Base-by-base conservation (phyloP, 2,888 invertebrate species). In the Mythimna loreyi region DNA sequence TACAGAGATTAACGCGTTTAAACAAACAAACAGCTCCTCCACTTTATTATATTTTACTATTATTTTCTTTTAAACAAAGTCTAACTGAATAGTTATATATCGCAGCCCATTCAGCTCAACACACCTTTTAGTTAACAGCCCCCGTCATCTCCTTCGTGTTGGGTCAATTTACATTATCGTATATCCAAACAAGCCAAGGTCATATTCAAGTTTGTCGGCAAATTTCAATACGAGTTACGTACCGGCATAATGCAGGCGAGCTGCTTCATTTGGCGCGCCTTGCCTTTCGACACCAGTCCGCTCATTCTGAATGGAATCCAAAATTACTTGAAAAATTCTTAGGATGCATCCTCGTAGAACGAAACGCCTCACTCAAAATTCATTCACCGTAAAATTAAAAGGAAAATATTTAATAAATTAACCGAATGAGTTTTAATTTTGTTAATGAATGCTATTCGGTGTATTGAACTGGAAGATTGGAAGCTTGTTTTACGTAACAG, bases 241-340 rank as follows among this genome's bases (percentile, higher is more conserved):
- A 52, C 63, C 52, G 43, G 58, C 55, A 72, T 86, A 88, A 88
- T 90, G 85, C 89, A 89, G 83, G 81, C 82, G 77, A 88, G 88
- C 87, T 89, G 87, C 90, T 93, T 93, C 92, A 93, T 93, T 94
- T 93, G 91, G 89, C 91, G 80, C 88, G 87, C 86, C 89, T 88
- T 86, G 87, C 86, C 89, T 87, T 89, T 86, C 89, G 87, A 89
- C 87, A 89, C 86, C 80, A 81, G 83, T 86, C 80, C 79, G 87
- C 78, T 87, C 90, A 91, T 91, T 92, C 93, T 94, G 93, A 93
- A 94, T 93, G 90, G 93, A 94, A 94, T 94, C 91, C 87, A 93
- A 94, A 40, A 94, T 93, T 91, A 92, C 92, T 92, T 87, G 92
- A 91, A 93, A 92, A 93, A 92, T 91, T 90, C 90, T 85, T 83